Base-by-base conservation (phyloP, 2,797 vertebrate species). In the Mormyrops attenuatus region DNA sequence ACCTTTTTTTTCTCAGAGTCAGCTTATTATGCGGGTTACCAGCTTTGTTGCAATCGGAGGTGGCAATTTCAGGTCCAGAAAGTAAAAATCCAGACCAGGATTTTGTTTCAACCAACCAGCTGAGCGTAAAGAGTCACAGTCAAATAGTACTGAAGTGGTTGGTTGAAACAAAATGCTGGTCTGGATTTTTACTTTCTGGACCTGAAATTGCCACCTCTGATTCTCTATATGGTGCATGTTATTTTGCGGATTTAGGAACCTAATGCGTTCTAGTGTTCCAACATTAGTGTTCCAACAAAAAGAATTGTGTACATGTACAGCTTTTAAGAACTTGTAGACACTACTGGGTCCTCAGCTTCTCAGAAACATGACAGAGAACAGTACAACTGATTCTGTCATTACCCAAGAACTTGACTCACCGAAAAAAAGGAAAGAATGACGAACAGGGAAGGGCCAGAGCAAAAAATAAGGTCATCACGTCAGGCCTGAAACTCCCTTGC, bases 401-500 rank as follows among this genome's bases (percentile, higher is more conserved):
- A 17, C 20, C 34, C 7, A 41, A 41, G 38, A 84, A 84, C 44
- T 3, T 1, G 80, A n/a, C 6, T 49, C 15, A 41, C 38, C 8
- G 0, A 49, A 84, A 52, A 49, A 89, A 44, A 9, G 7, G 5
- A 26, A 17, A 3, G 38, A 34, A 22, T 9, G n/a, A 26, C 44
- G n/a, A 47, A 85, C 30, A 87, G 44, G 47, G 17, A 30, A 87
- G 77, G 80, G 26, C n/a, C 66, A 26, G 47, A 50, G 49, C 11
- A 57, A n/a, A 55, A 17, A 55, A 49, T 13, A 84, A 49, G 80
- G 80, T 49, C 44, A 11, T 47, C 44, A 11, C 7, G 17, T 49
- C 17, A 44, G 80, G n/a, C 52, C 41, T 9, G 50, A 15, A 80
- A 11, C 6, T 47, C 20, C 91, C 90, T 91, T 30, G 15, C 38